A percentile compares a stretch with the other conserved stretches of the same genome.
Conservation (phyloP, 2,888 invertebrate species). For the Lomographa bimaculata region DNA sequence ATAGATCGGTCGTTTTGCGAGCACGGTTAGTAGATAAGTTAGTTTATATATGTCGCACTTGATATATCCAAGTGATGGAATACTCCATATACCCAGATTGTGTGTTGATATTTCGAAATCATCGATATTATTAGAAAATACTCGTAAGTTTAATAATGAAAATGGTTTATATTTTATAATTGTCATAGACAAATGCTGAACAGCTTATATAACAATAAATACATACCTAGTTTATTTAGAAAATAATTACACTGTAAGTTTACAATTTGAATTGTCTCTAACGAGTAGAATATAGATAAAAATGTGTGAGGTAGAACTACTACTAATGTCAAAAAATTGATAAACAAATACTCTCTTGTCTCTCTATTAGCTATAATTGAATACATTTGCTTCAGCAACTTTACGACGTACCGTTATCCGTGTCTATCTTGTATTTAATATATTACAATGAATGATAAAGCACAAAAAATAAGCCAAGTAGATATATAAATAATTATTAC, state of each 20-base stretch:
- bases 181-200: slow-evolving; percentile 22
- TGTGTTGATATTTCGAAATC: slow-evolving; percentile 8
- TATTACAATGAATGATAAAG: no score
- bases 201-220: slow-evolving; percentile 15
- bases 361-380: slow-evolving; percentile 6
- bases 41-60: neutral
- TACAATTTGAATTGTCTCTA: slow-evolving; percentile 7
- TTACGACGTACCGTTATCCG: no score
- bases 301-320: slow-evolving; percentile 16
- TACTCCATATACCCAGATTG: no score
- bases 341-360: slow-evolving; percentile 5
- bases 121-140: slow-evolving; percentile 20
- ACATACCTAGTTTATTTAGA: no score
- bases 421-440: no score
- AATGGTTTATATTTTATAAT: slow-evolving; percentile 9
- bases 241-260: slow-evolving; percentile 5
- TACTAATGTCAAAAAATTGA: slow-evolving; percentile 2
- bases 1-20: neutral
- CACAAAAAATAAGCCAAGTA: no score
- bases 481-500: no score
- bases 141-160: slow-evolving; percentile 13
- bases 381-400: no score
- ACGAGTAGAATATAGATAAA: slow-evolving; percentile 3
- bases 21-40: neutral
- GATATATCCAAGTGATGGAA: slow-evolving; percentile 8